A percentile compares a stretch with the other conserved stretches of the same genome.
phyloP scores from a whole-genome alignment of 1,140 invertebrate genomes.

The Drosophila cardini region DNA sequence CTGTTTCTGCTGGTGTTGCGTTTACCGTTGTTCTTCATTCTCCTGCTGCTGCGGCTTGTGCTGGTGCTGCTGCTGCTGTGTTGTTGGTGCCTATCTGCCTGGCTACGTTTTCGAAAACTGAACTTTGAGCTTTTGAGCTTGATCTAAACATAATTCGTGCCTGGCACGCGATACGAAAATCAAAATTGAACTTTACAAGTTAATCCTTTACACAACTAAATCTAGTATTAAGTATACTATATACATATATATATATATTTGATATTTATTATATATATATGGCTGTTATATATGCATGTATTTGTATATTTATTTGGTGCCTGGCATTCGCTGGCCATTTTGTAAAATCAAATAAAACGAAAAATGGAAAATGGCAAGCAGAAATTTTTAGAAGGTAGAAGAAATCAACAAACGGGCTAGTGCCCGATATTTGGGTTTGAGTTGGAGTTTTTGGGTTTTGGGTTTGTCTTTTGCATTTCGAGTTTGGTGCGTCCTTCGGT shows the following conservation, averaged over 20 bases:
- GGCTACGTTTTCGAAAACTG: constrained; percentile 33
- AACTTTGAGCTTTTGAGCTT: constrained; percentile 43
- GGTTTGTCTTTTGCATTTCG: constrained; percentile 36
- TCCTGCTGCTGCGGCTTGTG: constrained; percentile 10
- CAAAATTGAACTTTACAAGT: constrained; percentile 82
- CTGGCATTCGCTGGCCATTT: constrained; percentile 35
- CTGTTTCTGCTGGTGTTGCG: neutral
- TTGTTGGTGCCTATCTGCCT: constrained; percentile 12
- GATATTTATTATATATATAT: constrained; percentile 4
- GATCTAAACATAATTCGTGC: constrained; percentile 63
- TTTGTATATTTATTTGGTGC: constrained; percentile 22
- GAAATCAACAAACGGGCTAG: neutral
- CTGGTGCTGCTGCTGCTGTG: neutral
- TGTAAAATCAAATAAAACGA: constrained; percentile 43
- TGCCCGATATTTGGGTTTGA: neutral
- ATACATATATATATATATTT: neutral
- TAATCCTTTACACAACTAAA: constrained; percentile 69
- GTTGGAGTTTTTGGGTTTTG: constrained; percentile 6
- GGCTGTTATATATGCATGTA: neutral
- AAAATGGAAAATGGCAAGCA: constrained; percentile 18
- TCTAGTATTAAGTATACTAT: constrained; percentile 16
- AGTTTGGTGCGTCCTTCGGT: constrained; percentile 60
- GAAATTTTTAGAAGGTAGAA: neutral
- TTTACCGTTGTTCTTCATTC: neutral
- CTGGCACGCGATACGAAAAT: constrained; percentile 75